Conservation (phyloP, 1,140 invertebrate genomes). For the Drosophila insularis region DNA sequence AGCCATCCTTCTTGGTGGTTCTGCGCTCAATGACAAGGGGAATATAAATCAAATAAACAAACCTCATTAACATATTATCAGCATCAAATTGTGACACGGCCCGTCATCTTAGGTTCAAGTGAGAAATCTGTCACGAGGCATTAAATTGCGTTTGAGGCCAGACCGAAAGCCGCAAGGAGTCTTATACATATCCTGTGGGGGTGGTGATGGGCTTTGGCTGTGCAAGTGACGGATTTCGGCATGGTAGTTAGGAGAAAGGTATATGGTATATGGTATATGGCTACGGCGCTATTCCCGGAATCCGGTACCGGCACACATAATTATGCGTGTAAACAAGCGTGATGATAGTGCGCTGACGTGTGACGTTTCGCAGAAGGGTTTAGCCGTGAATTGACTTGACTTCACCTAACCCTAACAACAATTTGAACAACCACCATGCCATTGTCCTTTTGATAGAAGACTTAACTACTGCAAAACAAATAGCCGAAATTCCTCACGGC, state of each 20-base stretch:
- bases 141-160: constrained; percentile 63
- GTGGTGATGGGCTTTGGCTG: not conserved
- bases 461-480: constrained; percentile 65
- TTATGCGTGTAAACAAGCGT: constrained; percentile 80
- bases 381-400: constrained; percentile 9
- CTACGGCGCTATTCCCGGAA: constrained; percentile 51
- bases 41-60: constrained; percentile 78
- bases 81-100: constrained; percentile 64
- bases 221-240: not conserved
- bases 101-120: constrained; percentile 68
- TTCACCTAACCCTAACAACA: constrained; percentile 1
- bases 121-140: constrained; percentile 79
- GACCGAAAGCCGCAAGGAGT: constrained; percentile 59
- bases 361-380: constrained; percentile 49
- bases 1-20: not conserved
- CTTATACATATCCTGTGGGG: constrained; percentile 13
- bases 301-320: constrained; percentile 59
- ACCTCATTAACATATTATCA: constrained; percentile 81
- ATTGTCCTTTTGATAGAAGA: constrained; percentile 35
- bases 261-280: constrained; percentile 11
- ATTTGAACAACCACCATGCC: constrained; percentile 17
- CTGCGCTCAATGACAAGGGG: constrained; percentile 43
- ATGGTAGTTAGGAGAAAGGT: not conserved
- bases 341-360: constrained; percentile 77
- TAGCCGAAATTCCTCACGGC: constrained; percentile 57